Conservation (phyloP, 2,888 invertebrate genomes). For the Pseudoips prasinana region DNA sequence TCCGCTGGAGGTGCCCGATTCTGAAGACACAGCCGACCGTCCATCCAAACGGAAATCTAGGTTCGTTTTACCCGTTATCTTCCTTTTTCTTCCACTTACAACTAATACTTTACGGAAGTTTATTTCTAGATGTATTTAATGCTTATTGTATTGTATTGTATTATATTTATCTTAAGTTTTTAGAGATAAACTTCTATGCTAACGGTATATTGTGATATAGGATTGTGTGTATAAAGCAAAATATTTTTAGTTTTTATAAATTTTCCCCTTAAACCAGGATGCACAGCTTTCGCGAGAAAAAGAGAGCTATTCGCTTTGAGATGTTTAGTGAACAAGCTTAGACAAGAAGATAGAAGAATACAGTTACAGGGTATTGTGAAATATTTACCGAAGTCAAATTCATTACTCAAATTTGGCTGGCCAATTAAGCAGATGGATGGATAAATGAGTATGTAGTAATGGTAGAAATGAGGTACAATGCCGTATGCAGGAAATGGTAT, state of each 20-base stretch:
- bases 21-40: conserved; percentile 51
- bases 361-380: too few relatives aligned
- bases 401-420: too few relatives aligned
- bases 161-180: too few relatives aligned
- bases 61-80: conserved; percentile 41
- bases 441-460: too few relatives aligned
- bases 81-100: not conserved
- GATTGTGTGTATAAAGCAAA: too few relatives aligned
- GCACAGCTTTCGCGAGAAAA: conserved; percentile 38
- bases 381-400: too few relatives aligned
- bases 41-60: conserved; percentile 67
- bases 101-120: conserved; percentile 17
- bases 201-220: too few relatives aligned
- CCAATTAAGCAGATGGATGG: too few relatives aligned
- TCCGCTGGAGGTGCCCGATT: conserved; percentile 40
- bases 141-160: not conserved
- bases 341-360: conserved; percentile 17
- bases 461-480: too few relatives aligned
- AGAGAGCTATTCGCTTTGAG: conserved; percentile 30
- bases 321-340: conserved; percentile 15
- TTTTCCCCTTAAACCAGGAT: conserved; percentile 42
- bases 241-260: not conserved
- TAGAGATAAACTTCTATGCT: too few relatives aligned
- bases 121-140: conserved; percentile 6
- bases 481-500: too few relatives aligned